Evolutionary conservation across 2,113 vertebrate genomes (phyloP), one percentile per base, ranked within the genome.

Genomic region (Pseudolaguvia tuberculata): DNA sequence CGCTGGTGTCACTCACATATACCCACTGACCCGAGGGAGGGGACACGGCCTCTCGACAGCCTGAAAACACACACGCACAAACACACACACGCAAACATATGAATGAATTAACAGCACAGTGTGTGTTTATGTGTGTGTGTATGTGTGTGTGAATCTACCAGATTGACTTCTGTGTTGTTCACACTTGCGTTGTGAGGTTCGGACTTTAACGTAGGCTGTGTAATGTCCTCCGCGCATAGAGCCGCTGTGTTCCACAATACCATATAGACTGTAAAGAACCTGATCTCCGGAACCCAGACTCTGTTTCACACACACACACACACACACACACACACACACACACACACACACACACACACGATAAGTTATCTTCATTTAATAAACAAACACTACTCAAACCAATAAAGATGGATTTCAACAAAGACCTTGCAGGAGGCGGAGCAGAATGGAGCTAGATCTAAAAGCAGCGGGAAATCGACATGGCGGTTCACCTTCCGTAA

Each of bases 171-270:
- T 92, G 79, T 90, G 88, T 25, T 89, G 90, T 10, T 95, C 94
- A 0, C 85, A 47, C 77, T 89, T 94, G 85, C 86, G 92, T 82
- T 92, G 92, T 1, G 93, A 89, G 13, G 89, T 45, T n/a, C 96
- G 92, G 73, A 97, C 93, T 90, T 94, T 98, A 71, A 99, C 95
- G 15, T 98, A 99, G 0, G 96, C 96, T 0, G 94, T 89, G 67
- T 98, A 98, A 80, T 99, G 97, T 4, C 97, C 97, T 5, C 93
- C 95, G 62, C 93, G 91, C 96, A 99, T 97, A 0, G 96, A 98
- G 48, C 97, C 96, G 0, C 93, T 96, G 53, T 99, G 97, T 70
- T 98, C 96, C 27, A 99, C 97, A 79, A 99, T 92, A 79, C 97
- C 96, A 20, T 98, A 99, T 13, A 99, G 92, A 57, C 91, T 92